A percentile compares a stretch with the other conserved stretches of the same genome.
phyloP scores from a whole-genome alignment of 2,888 invertebrate genomes.

The Sesamia inferens region DNA sequence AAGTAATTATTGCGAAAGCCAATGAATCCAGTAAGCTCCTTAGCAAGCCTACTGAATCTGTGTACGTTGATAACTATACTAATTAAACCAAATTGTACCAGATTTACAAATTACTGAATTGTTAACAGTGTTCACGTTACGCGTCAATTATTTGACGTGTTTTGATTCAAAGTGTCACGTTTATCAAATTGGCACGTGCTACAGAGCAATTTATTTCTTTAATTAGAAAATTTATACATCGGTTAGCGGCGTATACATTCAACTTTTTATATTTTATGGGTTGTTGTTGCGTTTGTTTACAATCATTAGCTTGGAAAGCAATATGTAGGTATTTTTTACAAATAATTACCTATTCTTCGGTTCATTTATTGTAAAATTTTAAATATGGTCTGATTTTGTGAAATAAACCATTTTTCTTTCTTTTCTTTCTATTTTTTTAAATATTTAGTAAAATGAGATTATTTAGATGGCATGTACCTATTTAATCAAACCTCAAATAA shows the following conservation, averaged over 20 bases:
- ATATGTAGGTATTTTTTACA: not conserved
- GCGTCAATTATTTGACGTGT: slow-evolving; percentile 30
- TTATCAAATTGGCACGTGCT: slow-evolving; percentile 93
- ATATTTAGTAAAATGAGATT: no score
- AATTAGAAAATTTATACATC: slow-evolving; percentile 56
- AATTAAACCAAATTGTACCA: slow-evolving; percentile 6
- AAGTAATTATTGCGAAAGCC: not conserved
- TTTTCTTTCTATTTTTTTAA: no score
- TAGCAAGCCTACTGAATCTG: not conserved
- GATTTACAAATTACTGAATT: slow-evolving; percentile 36
- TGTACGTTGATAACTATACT: not conserved
- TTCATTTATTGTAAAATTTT: not conserved
- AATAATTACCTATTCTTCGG: not conserved
- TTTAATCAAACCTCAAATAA: no score
- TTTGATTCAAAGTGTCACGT: slow-evolving; percentile 76
- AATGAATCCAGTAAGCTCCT: not conserved
- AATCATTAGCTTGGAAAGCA: slow-evolving; percentile 1
- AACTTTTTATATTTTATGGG: slow-evolving; percentile 10
- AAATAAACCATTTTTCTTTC: not conserved
- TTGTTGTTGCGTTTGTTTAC: slow-evolving; percentile 7
- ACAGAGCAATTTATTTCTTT: slow-evolving; percentile 87
- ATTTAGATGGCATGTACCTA: no score
- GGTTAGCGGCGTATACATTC: slow-evolving; percentile 15
- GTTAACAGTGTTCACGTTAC: slow-evolving; percentile 29
- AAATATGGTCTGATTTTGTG: not conserved